Conservation (phyloP, 2,888 invertebrate species). For the Agapetus fuscipes region DNA sequence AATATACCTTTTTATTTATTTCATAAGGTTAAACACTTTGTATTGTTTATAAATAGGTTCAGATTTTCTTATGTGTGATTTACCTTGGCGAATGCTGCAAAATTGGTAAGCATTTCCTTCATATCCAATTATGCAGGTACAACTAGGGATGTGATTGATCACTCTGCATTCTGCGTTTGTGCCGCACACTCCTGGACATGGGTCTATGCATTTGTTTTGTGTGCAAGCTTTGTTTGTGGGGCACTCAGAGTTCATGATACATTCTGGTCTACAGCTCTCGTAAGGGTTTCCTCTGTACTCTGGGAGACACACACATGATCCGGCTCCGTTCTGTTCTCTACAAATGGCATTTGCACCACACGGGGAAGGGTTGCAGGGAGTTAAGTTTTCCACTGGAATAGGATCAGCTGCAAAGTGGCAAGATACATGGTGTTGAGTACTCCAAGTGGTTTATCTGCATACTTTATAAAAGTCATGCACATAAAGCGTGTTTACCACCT, state of each 20-base stretch:
- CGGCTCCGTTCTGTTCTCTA: conserved; percentile 60
- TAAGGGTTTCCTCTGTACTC: conserved; percentile 71
- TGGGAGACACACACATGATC: conserved; percentile 60
- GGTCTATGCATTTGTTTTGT: conserved; percentile 56
- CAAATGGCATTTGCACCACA: conserved; percentile 66
- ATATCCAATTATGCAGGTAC: conserved; percentile 50
- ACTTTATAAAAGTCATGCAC: too few relatives aligned
- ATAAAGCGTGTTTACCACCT: too few relatives aligned
- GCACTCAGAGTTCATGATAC: conserved; percentile 55
- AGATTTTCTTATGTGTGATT: too few relatives aligned
- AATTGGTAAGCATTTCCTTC: conserved; percentile 56
- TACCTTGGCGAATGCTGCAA: conserved; percentile 10
- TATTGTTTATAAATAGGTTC: too few relatives aligned
- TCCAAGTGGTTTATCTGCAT: too few relatives aligned
- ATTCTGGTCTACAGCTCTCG: conserved; percentile 61
- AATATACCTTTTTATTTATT: too few relatives aligned
- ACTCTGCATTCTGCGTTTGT: conserved; percentile 57
- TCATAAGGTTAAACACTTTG: too few relatives aligned
- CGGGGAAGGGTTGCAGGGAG: conserved; percentile 52
- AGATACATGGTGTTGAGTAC: too few relatives aligned
- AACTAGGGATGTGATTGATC: conserved; percentile 55
- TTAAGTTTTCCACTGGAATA: conserved; percentile 30
- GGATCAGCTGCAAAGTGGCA: conserved; percentile 35
- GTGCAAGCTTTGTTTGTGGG: conserved; percentile 53
- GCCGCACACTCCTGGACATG: conserved; percentile 61